Base-by-base conservation (phyloP, 2,113 vertebrate species). In the Riparia riparia region DNA sequence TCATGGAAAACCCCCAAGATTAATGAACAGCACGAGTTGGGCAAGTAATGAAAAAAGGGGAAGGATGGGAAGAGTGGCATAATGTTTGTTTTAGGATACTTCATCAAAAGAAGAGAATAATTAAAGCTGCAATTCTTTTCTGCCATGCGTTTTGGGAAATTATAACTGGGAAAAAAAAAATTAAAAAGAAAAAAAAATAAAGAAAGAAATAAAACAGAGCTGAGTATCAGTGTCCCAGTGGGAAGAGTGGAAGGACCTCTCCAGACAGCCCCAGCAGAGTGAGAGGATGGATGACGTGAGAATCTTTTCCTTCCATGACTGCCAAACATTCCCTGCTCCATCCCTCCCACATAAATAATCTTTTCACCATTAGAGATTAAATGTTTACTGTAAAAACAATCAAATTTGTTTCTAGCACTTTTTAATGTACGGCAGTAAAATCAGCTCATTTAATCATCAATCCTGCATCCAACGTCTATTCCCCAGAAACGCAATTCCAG, bases 351-450 rank as follows among this genome's bases (percentile, higher is more conserved):
- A 66, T 42, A 95, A 96, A 95, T 92, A 91, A 97, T 73, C 76
- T 69, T 90, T 80, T 54, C 83, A 78, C 18, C 2, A 95, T 86
- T 63, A 86, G 95, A 91, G 93, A 97, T 89, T 82, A 93, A 93
- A 96, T 91, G 89, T 90, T 96, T 92, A 91, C 83, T 90, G 73
- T 93, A 96, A 95, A 95, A 95, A 80, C 94, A 96, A 95, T 95
- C 93, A 97, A 70, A 94, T 92, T 86, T 66, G 61, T 82, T 92
- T 86, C 93, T 82, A 96, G 86, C 32, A 63, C 84, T 95, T 96
- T 91, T 93, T 90, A 95, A 93, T 68, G 69, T 1, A 14, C 41
- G 16, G 85, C 83, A 91, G 86, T 96, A 96, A 97, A 97, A 93
- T 84, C 72, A 77, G 95, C 91, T 57, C 41, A 91, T 88, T 95